phyloP scores from a whole-genome alignment of 2,888 invertebrate species.

The Tachina lurida region DNA sequence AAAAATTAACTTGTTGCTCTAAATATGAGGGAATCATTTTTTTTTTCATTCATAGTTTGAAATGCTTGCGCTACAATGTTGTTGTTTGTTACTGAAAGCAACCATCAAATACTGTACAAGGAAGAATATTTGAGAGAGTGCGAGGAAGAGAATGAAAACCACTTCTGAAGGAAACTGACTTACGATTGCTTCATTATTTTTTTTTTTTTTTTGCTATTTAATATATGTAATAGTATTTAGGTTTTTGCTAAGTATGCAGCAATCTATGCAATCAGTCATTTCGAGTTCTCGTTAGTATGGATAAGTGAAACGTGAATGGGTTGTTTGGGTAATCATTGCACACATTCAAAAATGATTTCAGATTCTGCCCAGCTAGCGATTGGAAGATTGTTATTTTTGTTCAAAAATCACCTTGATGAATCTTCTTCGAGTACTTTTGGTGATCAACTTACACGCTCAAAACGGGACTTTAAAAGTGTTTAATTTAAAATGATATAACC shows the following conservation, averaged over 20 bases:
- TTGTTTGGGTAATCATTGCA: constrained; percentile 34
- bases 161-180: constrained; percentile 34
- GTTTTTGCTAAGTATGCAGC: constrained; percentile 41
- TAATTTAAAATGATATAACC: too few species aligned
- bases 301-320: constrained; percentile 33
- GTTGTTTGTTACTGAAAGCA: constrained; percentile 7
- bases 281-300: constrained; percentile 35
- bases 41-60: not conserved
- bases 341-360: constrained; percentile 26
- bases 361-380: not conserved
- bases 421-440: too few species aligned
- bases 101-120: constrained; percentile 6
- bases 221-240: constrained; percentile 24
- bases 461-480: too few species aligned
- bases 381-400: too few species aligned
- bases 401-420: too few species aligned
- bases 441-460: too few species aligned
- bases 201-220: not conserved
- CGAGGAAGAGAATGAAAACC: constrained; percentile 23
- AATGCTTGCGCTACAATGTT: constrained; percentile 12
- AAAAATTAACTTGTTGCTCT: constrained; percentile 47
- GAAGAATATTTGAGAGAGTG: not conserved
- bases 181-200: constrained; percentile 11
- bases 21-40: constrained; percentile 38
- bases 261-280: constrained; percentile 48